phyloP scores from a whole-genome alignment of 2,113 vertebrate genomes.

The Oreotrochilus melanogaster region DNA sequence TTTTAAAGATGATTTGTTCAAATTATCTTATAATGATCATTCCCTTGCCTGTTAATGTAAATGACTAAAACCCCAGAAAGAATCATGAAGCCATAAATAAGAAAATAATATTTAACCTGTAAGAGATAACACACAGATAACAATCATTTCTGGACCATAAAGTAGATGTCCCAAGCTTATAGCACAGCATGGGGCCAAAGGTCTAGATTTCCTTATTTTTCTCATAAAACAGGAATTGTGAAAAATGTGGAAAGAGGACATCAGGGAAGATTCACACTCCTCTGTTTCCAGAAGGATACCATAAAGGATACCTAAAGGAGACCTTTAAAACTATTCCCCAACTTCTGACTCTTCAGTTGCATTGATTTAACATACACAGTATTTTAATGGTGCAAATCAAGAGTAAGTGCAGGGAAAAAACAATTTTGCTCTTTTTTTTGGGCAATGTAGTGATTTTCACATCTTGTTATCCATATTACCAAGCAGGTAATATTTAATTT shows the following conservation, averaged over 20 bases:
- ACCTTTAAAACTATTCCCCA: background rate
- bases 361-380: background rate
- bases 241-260: background rate
- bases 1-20: background rate
- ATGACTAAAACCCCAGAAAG: background rate
- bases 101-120: background rate
- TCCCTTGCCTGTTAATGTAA: background rate
- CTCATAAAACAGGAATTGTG: background rate
- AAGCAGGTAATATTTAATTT: background rate
- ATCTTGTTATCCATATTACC: background rate
- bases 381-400: background rate
- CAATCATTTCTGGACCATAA: constrained; percentile 5
- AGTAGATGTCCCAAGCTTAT: background rate
- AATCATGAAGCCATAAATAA: background rate
- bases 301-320: background rate
- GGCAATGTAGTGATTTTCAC: background rate
- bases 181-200: background rate
- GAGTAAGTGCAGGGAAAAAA: background rate
- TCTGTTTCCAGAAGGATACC: background rate
- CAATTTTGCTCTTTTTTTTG: background rate
- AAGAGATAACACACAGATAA: background rate
- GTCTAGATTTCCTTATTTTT: background rate
- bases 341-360: background rate
- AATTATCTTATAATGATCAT: background rate
- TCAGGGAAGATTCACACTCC: background rate